phyloP scores from a whole-genome alignment of 2,113 vertebrate species.

The Pachycephala philippinensis region DNA sequence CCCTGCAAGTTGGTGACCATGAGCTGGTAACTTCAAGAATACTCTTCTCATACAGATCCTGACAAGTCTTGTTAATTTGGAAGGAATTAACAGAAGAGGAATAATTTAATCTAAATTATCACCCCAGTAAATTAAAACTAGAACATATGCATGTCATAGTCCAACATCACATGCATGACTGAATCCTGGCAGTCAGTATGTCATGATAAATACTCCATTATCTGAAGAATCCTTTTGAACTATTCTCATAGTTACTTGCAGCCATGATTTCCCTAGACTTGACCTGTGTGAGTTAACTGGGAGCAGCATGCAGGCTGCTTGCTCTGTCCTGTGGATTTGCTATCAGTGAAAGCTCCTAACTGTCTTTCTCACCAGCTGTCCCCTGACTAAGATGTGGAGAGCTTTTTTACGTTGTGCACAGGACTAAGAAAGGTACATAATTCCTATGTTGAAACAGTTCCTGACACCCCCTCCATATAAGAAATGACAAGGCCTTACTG shows the following conservation, averaged over 20 bases:
- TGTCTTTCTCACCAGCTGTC: background rate
- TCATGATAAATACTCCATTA: background rate
- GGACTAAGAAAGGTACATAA: background rate
- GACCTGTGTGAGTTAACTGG: background rate
- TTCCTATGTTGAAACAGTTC: background rate
- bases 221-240: background rate
- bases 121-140: background rate
- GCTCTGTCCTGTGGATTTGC: background rate
- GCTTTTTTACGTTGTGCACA: background rate
- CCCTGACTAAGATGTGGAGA: background rate
- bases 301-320: background rate
- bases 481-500: background rate
- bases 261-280: background rate
- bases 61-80: background rate
- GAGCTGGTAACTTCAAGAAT: background rate
- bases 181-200: background rate
- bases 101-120: background rate
- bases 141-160: background rate
- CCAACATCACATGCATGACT: background rate
- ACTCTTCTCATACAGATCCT: background rate
- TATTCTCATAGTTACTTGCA: background rate
- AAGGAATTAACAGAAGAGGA: background rate
- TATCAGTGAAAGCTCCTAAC: background rate
- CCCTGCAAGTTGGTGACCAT: background rate
- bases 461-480: background rate